These are phyloP conservation scores for Chironex yamaguchii DNA, from an alignment of 30 jellyfish, hydroid and myxozoan genomes.

Conservation along the genomic window DNA sequence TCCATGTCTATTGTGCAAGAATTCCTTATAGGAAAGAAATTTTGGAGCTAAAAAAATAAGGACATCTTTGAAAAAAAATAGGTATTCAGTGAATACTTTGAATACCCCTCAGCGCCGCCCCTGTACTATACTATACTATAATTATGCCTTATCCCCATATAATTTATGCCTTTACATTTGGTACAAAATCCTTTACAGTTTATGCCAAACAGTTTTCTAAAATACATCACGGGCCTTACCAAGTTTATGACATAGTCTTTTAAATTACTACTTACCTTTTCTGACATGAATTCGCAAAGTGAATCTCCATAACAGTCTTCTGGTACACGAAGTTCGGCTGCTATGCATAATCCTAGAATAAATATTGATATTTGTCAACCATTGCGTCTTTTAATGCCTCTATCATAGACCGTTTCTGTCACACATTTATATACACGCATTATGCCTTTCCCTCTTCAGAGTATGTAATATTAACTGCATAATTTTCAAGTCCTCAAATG, in stretches of 20 bases:
- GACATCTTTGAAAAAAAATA: background rate
- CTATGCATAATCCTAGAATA: slow-evolving; percentile 36
- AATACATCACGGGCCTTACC: background rate
- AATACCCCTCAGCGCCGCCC: background rate
- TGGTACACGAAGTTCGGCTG: slow-evolving; percentile 62
- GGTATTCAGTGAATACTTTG: background rate
- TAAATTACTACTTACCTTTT: background rate
- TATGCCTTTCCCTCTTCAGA: too few species aligned
- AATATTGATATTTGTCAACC: too few species aligned
- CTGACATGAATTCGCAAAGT: slow-evolving; percentile 63
- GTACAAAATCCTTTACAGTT: background rate
- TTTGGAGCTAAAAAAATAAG: background rate
- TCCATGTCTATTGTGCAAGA: slow-evolving; percentile 20
- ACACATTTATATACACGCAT: too few species aligned
- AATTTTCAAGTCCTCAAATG: too few species aligned
- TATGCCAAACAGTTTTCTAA: background rate
- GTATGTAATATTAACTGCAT: too few species aligned
- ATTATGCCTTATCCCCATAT: background rate
- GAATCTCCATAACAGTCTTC: slow-evolving; percentile 77
- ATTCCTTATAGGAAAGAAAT: slow-evolving; percentile 65
- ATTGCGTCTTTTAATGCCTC: too few species aligned
- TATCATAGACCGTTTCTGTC: too few species aligned
- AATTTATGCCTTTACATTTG: too few species aligned
- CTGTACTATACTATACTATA: background rate
- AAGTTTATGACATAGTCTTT: background rate